Evolutionary conservation across 1,140 invertebrate species (phyloP).

Genomic region (Ceratina calcarata): DNA sequence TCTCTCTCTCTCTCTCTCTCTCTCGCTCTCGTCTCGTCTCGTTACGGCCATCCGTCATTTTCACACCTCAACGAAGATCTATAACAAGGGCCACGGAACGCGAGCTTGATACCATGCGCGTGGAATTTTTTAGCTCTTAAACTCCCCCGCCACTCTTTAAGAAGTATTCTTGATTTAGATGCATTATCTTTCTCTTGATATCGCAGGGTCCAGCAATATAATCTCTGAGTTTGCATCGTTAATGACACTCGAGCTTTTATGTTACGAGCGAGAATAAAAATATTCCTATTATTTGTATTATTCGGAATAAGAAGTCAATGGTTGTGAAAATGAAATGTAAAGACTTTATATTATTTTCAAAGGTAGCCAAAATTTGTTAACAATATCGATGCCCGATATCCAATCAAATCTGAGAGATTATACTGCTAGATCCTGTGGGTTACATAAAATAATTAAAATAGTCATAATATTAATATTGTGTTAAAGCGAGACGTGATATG

Average conservation of each 20-base stretch:
- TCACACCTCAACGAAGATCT: conserved; percentile 60
- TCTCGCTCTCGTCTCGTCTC: conserved; percentile 52
- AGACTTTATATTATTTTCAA: too few relatives aligned
- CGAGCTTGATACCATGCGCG: conserved; percentile 14
- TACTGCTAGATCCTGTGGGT: too few relatives aligned
- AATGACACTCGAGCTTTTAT: neutral
- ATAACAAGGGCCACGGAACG: conserved; percentile 35
- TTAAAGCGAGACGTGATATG: conserved; percentile 6
- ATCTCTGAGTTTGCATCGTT: neutral
- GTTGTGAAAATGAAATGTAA: too few relatives aligned
- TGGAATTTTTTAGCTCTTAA: neutral
- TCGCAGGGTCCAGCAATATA: too few relatives aligned
- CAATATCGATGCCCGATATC: too few relatives aligned
- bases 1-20: too few relatives aligned
- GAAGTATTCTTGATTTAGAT: neutral
- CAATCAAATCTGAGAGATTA: too few relatives aligned
- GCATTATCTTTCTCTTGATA: neutral
- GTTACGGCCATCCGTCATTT: conserved; percentile 66
- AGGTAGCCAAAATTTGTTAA: too few relatives aligned
- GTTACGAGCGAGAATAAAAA: neutral
- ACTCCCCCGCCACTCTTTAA: neutral
- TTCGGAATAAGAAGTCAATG: too few relatives aligned
- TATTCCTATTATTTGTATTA: neutral
- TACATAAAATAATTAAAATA: too few relatives aligned
- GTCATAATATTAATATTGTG: too few relatives aligned